phyloP scores from a whole-genome alignment of 2,888 invertebrate genomes.

The Mythimna loreyi region DNA sequence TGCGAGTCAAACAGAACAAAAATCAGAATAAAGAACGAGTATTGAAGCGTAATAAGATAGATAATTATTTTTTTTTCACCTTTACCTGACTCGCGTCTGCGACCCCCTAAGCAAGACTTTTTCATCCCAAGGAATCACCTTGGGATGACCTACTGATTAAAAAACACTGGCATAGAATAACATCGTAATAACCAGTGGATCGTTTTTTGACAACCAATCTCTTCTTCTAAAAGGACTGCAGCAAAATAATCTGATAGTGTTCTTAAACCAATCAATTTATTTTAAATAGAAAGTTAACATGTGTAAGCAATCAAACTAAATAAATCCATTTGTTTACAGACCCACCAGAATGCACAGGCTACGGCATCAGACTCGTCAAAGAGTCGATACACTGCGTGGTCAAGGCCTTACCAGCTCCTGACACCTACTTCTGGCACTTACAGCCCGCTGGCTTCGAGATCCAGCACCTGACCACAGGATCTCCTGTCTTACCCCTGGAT shows the following conservation, averaged over 20 bases:
- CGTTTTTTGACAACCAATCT: neutral
- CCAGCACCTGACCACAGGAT: constrained; percentile 85
- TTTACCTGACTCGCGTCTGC: too few species aligned
- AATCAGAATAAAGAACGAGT: too few species aligned
- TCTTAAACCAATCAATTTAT: neutral
- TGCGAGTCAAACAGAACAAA: too few species aligned
- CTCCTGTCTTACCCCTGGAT: constrained; percentile 79
- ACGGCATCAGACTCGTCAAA: constrained; percentile 80
- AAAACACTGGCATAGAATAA: too few species aligned
- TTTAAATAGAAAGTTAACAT: too few species aligned
- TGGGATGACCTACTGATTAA: too few species aligned
- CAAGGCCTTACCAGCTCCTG: constrained; percentile 80
- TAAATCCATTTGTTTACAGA: constrained; percentile 69
- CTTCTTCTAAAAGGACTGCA: neutral
- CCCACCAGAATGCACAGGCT: constrained; percentile 83
- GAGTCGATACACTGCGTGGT: constrained; percentile 84
- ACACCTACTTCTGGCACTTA: constrained; percentile 86
- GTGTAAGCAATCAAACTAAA: neutral
- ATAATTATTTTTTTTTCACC: too few species aligned
- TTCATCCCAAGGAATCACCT: too few species aligned
- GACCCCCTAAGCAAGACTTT: too few species aligned
- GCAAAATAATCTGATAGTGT: neutral
- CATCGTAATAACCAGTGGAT: neutral
- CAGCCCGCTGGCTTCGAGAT: constrained; percentile 80
- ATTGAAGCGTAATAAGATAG: too few species aligned